Evolutionary conservation across 1,140 invertebrate genomes (phyloP), one percentile per base, ranked within the genome.

Genomic region (Bombus pyrosoma): DNA sequence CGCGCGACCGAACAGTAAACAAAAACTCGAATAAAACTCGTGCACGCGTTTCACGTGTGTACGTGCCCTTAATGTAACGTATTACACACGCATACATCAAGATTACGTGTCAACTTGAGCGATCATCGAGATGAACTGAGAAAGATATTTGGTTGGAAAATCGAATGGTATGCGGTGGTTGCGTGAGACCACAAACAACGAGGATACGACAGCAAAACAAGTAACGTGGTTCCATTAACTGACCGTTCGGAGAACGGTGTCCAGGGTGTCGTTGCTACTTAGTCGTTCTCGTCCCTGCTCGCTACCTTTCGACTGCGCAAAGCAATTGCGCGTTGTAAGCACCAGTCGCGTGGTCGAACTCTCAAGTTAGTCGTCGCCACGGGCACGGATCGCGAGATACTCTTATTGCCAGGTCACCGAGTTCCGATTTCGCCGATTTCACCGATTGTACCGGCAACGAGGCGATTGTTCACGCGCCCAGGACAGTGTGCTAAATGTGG

Each of bases 331-430:
- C 89, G 72, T 22, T 25, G 89, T 64, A 72, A 86, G 72, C 72
- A 69, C 43, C 76, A 88, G 89, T 86, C 89, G 89, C 89, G 89
- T 90, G 89, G 86, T 84, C 83, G 86, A 81, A 80, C 78, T 90
- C 71, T 81, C 86, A 83, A 90, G 89, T 90, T 90, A 90, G 89
- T 90, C 89, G 86, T 86, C 79, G 86, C 59, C 72, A 90, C 88
- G 89, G 86, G 88, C 80, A 90, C 86, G 86, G 78, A 86, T 84
- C 83, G 89, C 76, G 89, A 88, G 83, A 85, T 72, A 83, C 80
- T 74, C 83, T 71, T 74, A 81, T 75, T 71, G 72, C 34, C 43
- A 72, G 34, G n/a, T 66, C 25, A 57, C 28, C 74, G 53, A 28
- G 22, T 62, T 41, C 12, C 18, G 78, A 76, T 41, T 39, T 47